phyloP scores from a whole-genome alignment of 2,888 invertebrate genomes.

The Epicampocera succincta region DNA sequence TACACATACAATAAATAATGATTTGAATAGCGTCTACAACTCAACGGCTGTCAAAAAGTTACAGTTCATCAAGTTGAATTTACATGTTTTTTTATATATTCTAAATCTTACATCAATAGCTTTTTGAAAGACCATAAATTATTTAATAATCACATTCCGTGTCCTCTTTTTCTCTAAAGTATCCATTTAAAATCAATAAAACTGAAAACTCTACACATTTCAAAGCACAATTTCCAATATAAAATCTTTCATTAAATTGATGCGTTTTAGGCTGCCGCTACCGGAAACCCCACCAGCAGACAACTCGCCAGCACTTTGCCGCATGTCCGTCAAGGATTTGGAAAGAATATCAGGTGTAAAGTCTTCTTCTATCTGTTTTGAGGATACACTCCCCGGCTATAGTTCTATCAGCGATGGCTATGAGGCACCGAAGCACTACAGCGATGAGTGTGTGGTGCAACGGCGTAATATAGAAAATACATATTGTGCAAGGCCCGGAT shows the following conservation, averaged over 20 bases:
- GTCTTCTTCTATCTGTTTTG: conserved; percentile 70
- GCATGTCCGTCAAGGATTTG: conserved; percentile 58
- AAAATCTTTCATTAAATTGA: too few relatives aligned
- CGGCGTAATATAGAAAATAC: conserved; percentile 70
- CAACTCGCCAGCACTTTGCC: conserved; percentile 17
- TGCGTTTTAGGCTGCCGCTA: conserved; percentile 58
- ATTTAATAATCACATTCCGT: too few relatives aligned
- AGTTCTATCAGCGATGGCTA: conserved; percentile 71
- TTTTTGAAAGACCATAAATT: too few relatives aligned
- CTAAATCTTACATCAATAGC: too few relatives aligned
- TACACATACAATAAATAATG: too few relatives aligned
- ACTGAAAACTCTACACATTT: too few relatives aligned
- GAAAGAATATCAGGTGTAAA: conserved; percentile 63
- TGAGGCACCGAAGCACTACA: conserved; percentile 73
- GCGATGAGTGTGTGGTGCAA: conserved; percentile 64
- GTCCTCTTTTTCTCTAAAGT: too few relatives aligned
- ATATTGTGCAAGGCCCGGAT: conserved; percentile 71
- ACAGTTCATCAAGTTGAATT: too few relatives aligned
- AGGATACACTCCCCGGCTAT: conserved; percentile 66
- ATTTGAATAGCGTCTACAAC: too few relatives aligned
- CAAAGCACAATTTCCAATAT: not conserved
- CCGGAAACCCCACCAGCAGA: conserved; percentile 48
- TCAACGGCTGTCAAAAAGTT: too few relatives aligned
- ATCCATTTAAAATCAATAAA: too few relatives aligned
- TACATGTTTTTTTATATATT: too few relatives aligned